A percentile compares a stretch with the other conserved stretches of the same genome.
phyloP scores from a whole-genome alignment of 2,797 vertebrate species.

The Diglossa cyanea region DNA sequence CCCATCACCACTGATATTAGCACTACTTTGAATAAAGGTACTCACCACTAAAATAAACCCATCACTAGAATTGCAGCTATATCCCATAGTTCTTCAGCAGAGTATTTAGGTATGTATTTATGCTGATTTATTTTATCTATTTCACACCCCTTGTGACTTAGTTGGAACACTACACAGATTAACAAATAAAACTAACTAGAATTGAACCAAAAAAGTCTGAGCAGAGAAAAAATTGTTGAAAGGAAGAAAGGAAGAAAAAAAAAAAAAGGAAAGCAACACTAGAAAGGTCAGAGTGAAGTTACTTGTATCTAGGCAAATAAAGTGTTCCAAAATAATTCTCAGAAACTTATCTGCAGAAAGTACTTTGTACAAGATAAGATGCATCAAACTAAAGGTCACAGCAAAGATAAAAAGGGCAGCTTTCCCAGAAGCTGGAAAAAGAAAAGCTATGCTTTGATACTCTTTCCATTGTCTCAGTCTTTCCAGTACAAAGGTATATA shows the following conservation, averaged over 20 bases:
- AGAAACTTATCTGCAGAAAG: not conserved
- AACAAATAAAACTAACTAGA: not conserved
- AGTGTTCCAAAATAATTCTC: not conserved
- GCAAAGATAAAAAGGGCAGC: not conserved
- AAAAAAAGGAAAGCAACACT: not conserved
- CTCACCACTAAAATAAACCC: not conserved
- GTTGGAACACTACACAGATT: not conserved
- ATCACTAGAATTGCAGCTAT: not conserved
- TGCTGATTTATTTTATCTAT: not conserved
- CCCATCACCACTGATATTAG: not conserved
- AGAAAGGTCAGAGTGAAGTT: constrained; percentile 23
- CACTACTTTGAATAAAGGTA: not conserved
- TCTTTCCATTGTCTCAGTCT: not conserved
- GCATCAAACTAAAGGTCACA: constrained; percentile 8
- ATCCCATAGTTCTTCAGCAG: not conserved
- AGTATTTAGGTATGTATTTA: not conserved
- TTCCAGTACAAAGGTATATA: not conserved
- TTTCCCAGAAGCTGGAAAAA: not conserved
- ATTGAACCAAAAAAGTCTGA: not conserved
- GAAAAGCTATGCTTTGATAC: not conserved
- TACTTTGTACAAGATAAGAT: not conserved
- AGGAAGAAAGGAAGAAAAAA: not conserved
- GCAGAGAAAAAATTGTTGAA: not conserved
- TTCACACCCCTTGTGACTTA: not conserved
- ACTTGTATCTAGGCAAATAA: constrained; percentile 1